Evolutionary conservation across 2,113 vertebrate species (phyloP).

Genomic region (Symphodus melops): DNA sequence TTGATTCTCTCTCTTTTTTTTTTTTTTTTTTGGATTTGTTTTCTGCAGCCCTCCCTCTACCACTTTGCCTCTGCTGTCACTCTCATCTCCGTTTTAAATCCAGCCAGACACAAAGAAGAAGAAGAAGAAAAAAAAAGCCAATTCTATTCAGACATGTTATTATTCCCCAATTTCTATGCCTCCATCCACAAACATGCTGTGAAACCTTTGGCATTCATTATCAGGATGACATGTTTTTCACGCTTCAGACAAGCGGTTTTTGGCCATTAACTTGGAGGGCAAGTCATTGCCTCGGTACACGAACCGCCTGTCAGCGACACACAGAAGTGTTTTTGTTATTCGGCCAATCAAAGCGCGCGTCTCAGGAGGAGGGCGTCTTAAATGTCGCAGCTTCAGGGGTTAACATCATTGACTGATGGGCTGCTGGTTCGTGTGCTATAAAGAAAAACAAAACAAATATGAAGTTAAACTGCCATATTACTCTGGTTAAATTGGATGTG

Average conservation of each 20-base stretch:
- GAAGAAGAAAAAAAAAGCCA: conserved; percentile 28
- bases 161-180: conserved; percentile 67
- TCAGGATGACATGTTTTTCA: conserved; percentile 77
- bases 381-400: conserved; percentile 29
- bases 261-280: conserved; percentile 70
- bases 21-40: conserved; percentile 26
- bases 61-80: conserved; percentile 17
- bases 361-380: conserved; percentile 37
- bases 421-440: neutral
- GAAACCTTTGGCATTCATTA: conserved; percentile 71
- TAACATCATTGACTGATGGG: conserved; percentile 18
- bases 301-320: conserved; percentile 57
- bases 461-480: conserved; percentile 3
- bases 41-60: conserved; percentile 3
- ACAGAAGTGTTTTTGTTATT: conserved; percentile 63
- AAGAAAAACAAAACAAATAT: neutral
- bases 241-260: conserved; percentile 65
- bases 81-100: conserved; percentile 62
- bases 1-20: conserved; percentile 22
- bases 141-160: conserved; percentile 61
- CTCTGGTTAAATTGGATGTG: conserved; percentile 7
- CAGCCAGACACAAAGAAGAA: conserved; percentile 35
- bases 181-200: conserved; percentile 56
- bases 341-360: conserved; percentile 64
- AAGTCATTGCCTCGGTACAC: conserved; percentile 52